phyloP scores from a whole-genome alignment of 2,888 invertebrate species.

The Hypsopygia costalis region DNA sequence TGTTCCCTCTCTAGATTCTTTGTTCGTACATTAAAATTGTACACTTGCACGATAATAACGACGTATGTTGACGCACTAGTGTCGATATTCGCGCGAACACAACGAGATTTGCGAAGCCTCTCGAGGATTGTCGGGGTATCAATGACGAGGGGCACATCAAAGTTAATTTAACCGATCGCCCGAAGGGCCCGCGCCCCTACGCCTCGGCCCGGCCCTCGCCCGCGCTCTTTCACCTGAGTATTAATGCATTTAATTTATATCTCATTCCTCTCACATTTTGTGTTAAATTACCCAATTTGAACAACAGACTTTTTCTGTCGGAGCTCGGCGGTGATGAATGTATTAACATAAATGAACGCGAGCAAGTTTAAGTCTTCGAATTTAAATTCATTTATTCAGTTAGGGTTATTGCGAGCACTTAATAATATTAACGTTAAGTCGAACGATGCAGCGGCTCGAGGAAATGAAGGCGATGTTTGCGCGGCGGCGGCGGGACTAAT shows the following conservation, averaged over 20 bases:
- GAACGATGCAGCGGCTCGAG: neutral
- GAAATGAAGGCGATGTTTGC: neutral
- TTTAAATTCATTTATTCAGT: constrained; percentile 9
- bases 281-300: constrained; percentile 6
- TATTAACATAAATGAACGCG: constrained; percentile 6
- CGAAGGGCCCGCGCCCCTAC: constrained; percentile 9
- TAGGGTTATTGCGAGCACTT: constrained; percentile 2
- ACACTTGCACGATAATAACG: neutral
- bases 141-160: constrained; percentile 28
- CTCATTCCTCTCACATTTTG: constrained; percentile 4
- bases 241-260: constrained; percentile 2
- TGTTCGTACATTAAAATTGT: neutral
- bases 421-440: constrained; percentile 1
- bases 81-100: neutral
- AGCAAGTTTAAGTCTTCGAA: constrained; percentile 2
- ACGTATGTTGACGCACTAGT: neutral
- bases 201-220: neutral
- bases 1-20: neutral
- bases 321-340: constrained; percentile 4
- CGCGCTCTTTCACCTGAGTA: constrained; percentile 6
- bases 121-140: constrained; percentile 30
- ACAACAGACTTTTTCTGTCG: constrained; percentile 2
- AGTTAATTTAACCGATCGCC: constrained; percentile 32
- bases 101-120: neutral
- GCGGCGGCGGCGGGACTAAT: neutral